Percentiles rank a stretch among this genome's conserved stretches.
Conservation (phyloP, 2,888 invertebrate genomes). For the Caenorhabditis sp. region DNA sequence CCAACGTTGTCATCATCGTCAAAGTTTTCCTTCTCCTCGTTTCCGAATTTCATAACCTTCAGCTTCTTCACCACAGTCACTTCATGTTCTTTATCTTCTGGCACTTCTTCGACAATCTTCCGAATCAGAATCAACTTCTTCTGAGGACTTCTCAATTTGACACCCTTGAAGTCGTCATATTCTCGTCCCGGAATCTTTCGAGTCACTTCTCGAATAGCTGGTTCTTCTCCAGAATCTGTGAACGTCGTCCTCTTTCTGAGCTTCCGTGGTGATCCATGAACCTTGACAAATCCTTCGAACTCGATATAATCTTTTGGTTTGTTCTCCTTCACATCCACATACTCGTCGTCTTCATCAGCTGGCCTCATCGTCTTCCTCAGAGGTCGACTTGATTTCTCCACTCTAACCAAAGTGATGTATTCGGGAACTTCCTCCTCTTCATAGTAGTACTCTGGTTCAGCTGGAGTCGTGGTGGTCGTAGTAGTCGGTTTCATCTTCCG, state of each 20-base stretch:
- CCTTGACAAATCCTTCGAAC: conserved; percentile 54
- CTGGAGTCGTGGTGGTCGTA: conserved; percentile 55
- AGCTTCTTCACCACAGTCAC: conserved; percentile 52
- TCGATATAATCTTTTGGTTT: conserved; percentile 37
- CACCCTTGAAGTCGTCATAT: conserved; percentile 51
- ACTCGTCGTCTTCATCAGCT: conserved; percentile 47
- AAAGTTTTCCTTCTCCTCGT: conserved; percentile 30
- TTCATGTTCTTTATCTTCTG: conserved; percentile 38
- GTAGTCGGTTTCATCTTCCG: conserved; percentile 50
- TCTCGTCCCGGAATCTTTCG: conserved; percentile 41
- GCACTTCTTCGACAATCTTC: conserved; percentile 9
- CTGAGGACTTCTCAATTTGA: conserved; percentile 34
- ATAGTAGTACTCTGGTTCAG: conserved; percentile 58
- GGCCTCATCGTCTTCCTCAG: conserved; percentile 34
- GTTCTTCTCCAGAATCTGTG: conserved; percentile 45
- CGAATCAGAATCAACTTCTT: conserved; percentile 23
- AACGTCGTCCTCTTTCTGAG: conserved; percentile 20
- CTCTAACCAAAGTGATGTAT: conserved; percentile 26
- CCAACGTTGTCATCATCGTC: conserved; percentile 33
- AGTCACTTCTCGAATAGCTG: conserved; percentile 43
- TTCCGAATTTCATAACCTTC: conserved; percentile 34
- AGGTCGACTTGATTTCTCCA: conserved; percentile 30
- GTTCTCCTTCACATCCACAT: conserved; percentile 50
- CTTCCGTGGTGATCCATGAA: conserved; percentile 28
- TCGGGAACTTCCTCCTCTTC: conserved; percentile 58